Base-by-base conservation (phyloP, 2,797 vertebrate species). In the Heterohyrax brucei region DNA sequence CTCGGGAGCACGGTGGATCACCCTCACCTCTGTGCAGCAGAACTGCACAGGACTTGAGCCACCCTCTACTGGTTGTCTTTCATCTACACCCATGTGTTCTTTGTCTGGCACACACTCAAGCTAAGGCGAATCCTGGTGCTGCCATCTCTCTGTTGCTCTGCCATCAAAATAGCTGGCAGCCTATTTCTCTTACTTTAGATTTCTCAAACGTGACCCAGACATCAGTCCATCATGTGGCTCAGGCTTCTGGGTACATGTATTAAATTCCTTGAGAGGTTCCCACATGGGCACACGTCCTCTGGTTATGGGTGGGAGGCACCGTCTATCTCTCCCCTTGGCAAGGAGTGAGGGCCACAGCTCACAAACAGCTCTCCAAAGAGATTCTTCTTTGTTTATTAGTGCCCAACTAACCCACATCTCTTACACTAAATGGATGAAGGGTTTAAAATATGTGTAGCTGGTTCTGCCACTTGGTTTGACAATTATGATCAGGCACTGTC, bases 81-180 rank as follows among this genome's bases (percentile, higher is more conserved):
- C 46, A 46, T 2, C 1, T 22, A 48, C 0, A 9, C 5, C 24
- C 56, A 28, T 21, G 9, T 0, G 1, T 19, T 68, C 1, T 53
- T 33, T 44, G 26, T 59, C 33, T 59, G 18, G 80, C 28, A 61
- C 4, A 7, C 22, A n/a, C 33, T 4, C 46, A 84, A 50, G 30
- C 0, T 2, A 24, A 73, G 73, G 33, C 21, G 12, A 76, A 26
- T 76, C 53, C 59, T n/a, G 26, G 30, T 22, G 19, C 14, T 16
- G 44, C 28, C 30, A 3, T 9, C 30, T 68, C 4, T 59, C 86
- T n/a, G 82, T 33, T 59, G 30, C 53, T 75, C 39, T 72, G 26
- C 9, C 12, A 2, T 76, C 39, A 39, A 21, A 46, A 72, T 78
- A 26, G 68, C 72, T 53, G 24, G 19, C 61, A 72, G 61, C 19